Percentiles rank a stretch among this genome's conserved stretches.
Conservation (phyloP, 2,113 vertebrate species). For the Corythornis vintsioides region DNA sequence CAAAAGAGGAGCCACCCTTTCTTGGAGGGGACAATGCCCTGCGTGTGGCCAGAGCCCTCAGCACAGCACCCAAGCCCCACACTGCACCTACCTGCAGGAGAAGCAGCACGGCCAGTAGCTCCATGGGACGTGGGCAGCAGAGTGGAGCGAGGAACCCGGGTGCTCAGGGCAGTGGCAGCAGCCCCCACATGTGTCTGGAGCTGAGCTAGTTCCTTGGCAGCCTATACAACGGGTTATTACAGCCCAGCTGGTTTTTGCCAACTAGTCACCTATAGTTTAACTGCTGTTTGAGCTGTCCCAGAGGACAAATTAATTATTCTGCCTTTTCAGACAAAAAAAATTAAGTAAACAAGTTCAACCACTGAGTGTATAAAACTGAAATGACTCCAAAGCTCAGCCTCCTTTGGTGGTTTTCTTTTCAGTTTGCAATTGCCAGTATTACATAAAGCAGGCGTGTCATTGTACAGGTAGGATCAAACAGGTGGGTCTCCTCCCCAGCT, state of each 20-base stretch:
- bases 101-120: neutral
- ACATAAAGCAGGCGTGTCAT: accelerated
- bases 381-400: neutral
- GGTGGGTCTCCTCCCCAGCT: neutral
- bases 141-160: no score
- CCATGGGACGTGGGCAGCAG: neutral
- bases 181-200: neutral
- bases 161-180: neutral
- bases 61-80: neutral
- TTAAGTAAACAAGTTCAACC: neutral
- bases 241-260: accelerated
- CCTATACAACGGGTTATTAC: accelerated
- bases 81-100: neutral
- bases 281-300: neutral
- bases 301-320: no score
- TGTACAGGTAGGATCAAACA: neutral
- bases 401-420: neutral
- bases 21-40: neutral
- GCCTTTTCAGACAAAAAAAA: neutral
- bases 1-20: accelerated
- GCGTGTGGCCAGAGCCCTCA: neutral
- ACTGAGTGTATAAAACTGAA: neutral
- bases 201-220: neutral
- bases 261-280: neutral
- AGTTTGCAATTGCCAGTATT: neutral